phyloP scores from a whole-genome alignment of 2,797 vertebrate species.

The Neosilurus hyrtlii region DNA sequence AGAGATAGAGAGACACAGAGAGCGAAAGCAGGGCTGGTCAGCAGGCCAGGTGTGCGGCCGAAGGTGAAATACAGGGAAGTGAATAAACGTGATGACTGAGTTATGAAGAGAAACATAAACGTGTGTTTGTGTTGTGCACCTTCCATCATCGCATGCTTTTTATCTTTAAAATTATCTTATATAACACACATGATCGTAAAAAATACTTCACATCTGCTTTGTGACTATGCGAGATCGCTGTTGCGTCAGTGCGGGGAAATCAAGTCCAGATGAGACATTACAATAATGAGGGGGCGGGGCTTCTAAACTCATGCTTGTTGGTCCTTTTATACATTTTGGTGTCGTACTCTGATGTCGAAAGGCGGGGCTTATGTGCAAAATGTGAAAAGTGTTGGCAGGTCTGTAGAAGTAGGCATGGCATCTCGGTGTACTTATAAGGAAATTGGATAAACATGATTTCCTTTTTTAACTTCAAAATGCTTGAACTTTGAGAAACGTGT shows the following conservation, averaged over 20 bases:
- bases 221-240: not conserved
- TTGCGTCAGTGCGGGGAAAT: not conserved
- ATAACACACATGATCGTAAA: no score
- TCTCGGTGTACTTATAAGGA: not conserved
- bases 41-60: slow-evolving; percentile 28
- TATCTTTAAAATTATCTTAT: no score
- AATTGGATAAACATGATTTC: not conserved
- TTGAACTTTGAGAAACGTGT: not conserved
- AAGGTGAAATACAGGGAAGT: slow-evolving; percentile 11
- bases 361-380: not conserved
- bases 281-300: not conserved
- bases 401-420: not conserved
- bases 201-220: no score
- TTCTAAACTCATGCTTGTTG: not conserved
- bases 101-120: not conserved
- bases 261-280: not conserved
- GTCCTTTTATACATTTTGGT: not conserved
- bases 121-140: not conserved
- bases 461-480: no score
- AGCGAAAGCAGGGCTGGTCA: not conserved
- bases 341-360: not conserved
- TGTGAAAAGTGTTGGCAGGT: not conserved
- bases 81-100: not conserved
- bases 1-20: not conserved
- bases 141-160: no score